A percentile compares a stretch with the other conserved stretches of the same genome.
Evolutionary conservation across 2,888 invertebrate genomes (phyloP).

Genomic region (Allacma fusca): DNA sequence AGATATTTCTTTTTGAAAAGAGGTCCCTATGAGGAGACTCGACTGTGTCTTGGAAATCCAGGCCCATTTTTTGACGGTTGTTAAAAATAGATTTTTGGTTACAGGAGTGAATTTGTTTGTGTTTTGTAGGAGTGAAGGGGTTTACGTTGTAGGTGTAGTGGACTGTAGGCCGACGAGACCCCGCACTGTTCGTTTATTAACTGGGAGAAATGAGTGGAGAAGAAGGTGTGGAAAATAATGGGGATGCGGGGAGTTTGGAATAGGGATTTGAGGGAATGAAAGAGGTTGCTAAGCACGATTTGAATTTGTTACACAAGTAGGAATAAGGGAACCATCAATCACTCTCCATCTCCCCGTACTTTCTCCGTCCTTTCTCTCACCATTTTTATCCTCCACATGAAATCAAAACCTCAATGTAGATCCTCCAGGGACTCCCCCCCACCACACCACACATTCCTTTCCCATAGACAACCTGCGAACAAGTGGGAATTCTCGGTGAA

Average conservation of each 20-base stretch:
- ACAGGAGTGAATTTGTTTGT: too few relatives aligned
- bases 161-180: too few relatives aligned
- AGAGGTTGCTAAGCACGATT: conserved; percentile 34
- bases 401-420: conserved; percentile 11
- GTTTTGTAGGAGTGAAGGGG: too few relatives aligned
- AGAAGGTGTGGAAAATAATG: conserved; percentile 38
- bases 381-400: conserved; percentile 22
- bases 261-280: conserved; percentile 16
- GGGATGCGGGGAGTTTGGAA: conserved; percentile 32
- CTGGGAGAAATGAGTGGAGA: neutral
- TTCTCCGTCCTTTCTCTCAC: conserved; percentile 4
- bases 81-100: too few relatives aligned
- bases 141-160: too few relatives aligned
- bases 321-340: conserved; percentile 44
- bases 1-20: too few relatives aligned
- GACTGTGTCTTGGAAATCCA: too few relatives aligned
- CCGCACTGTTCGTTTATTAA: neutral
- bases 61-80: too few relatives aligned
- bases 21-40: too few relatives aligned
- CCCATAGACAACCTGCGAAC: too few relatives aligned
- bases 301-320: conserved; percentile 21
- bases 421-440: neutral
- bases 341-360: conserved; percentile 9
- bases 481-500: too few relatives aligned
- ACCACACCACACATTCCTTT: neutral